Evolutionary conservation across 2,797 vertebrate species (phyloP).

Genomic region (Vultur gryphus): DNA sequence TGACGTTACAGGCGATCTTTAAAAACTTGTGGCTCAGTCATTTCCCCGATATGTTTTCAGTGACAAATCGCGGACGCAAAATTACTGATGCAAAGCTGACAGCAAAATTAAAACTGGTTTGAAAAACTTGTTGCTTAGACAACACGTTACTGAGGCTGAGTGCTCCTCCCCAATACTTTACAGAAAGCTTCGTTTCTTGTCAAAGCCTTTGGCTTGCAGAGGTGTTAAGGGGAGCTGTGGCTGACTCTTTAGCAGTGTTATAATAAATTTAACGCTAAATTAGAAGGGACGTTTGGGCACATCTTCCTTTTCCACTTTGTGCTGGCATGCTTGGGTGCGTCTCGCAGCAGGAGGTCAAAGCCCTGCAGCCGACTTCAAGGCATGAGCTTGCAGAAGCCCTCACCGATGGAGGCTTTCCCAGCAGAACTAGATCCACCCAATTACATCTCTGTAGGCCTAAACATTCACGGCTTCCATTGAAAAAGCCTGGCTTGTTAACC

Average conservation of each 20-base stretch:
- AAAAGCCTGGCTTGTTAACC: background rate
- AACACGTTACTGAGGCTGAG: background rate
- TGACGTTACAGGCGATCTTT: background rate
- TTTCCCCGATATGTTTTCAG: background rate
- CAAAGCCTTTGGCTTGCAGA: background rate
- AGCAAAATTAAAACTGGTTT: background rate
- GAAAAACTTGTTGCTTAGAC: background rate
- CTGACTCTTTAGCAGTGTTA: background rate
- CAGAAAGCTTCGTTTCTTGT: no score
- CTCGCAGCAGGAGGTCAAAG: background rate
- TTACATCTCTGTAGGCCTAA: background rate
- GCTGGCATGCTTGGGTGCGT: background rate
- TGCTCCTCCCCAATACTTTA: background rate
- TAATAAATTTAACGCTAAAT: background rate
- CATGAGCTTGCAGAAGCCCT: background rate
- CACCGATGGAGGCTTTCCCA: background rate
- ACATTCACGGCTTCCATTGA: background rate
- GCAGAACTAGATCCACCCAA: background rate
- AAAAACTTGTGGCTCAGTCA: background rate
- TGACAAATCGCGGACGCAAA: background rate
- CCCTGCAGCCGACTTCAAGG: accelerated
- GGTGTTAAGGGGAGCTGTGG: background rate
- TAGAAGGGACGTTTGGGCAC: background rate
- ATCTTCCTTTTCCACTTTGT: accelerated
- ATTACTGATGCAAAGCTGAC: background rate